Percentiles rank a stretch among this genome's conserved stretches.
Evolutionary conservation across 2,113 vertebrate species (phyloP).

Genomic region (Gallinago jamesoni): DNA sequence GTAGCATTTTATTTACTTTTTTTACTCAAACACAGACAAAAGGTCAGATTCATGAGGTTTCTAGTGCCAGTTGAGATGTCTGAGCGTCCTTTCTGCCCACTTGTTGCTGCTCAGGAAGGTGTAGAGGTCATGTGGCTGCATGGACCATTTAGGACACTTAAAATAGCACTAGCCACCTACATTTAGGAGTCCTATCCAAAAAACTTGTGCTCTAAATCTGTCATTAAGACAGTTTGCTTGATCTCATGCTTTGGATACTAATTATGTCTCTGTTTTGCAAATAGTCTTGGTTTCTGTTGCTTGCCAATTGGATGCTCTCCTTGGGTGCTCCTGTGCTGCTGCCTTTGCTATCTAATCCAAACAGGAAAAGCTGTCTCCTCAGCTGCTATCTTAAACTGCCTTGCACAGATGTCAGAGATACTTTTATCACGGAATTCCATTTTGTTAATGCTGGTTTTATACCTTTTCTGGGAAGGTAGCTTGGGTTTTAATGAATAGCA

Average conservation of each 20-base stretch:
- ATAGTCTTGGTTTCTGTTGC: background rate
- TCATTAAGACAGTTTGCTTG: background rate
- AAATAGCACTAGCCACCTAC: background rate
- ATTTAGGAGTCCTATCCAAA: background rate
- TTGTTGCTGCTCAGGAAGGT: background rate
- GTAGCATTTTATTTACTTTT: background rate
- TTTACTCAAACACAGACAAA: background rate
- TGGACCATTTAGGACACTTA: background rate
- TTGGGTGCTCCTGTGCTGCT: background rate
- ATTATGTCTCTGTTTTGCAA: background rate
- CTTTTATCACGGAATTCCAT: background rate
- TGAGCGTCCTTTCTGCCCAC: background rate
- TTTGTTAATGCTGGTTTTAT: background rate
- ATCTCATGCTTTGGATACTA: background rate
- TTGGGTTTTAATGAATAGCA: background rate
- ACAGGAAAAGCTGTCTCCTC: background rate
- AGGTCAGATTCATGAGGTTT: background rate
- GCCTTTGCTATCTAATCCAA: background rate
- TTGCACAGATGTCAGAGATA: background rate
- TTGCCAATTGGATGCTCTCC: background rate
- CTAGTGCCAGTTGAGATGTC: background rate
- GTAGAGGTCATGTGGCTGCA: background rate
- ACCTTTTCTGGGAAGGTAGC: background rate
- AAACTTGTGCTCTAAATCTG: background rate
- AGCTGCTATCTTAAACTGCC: background rate